A percentile compares a stretch with the other conserved stretches of the same genome.
Evolutionary conservation across 2,113 vertebrate species (phyloP).

Genomic region (Indri indri): DNA sequence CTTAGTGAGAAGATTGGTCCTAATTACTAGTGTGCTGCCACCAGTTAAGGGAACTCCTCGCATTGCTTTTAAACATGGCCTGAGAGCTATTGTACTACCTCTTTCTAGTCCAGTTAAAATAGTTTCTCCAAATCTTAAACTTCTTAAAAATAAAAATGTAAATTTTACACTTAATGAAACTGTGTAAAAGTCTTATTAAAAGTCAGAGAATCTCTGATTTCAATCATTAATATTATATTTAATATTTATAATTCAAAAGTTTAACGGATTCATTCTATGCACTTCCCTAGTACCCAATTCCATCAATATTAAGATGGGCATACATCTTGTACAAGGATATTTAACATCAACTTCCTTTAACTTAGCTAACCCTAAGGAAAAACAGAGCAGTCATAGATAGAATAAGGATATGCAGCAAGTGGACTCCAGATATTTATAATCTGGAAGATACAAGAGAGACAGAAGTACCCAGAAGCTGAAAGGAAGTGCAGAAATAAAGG

Average conservation of each 20-base stretch:
- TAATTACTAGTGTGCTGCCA: background rate
- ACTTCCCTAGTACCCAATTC: background rate
- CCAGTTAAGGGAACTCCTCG: background rate
- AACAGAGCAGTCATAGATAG: background rate
- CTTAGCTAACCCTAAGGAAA: background rate
- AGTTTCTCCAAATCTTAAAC: background rate
- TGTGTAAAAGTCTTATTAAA: background rate
- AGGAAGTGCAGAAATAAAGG: background rate
- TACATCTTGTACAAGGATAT: background rate
- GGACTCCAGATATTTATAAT: background rate
- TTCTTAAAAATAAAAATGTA: background rate
- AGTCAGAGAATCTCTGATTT: background rate
- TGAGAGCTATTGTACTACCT: background rate
- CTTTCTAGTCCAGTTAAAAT: background rate
- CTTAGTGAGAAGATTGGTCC: background rate
- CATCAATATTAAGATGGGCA: background rate
- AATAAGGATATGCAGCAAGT: background rate
- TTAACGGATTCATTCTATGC: background rate
- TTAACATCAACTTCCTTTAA: background rate
- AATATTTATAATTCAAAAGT: background rate
- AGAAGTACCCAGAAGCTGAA: background rate
- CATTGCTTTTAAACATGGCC: background rate
- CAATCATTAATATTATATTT: constrained; percentile 1
- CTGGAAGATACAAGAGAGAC: background rate
- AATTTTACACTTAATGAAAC: background rate